phyloP scores from a whole-genome alignment of 2,797 vertebrate genomes.

The Pangasius krempfi region DNA sequence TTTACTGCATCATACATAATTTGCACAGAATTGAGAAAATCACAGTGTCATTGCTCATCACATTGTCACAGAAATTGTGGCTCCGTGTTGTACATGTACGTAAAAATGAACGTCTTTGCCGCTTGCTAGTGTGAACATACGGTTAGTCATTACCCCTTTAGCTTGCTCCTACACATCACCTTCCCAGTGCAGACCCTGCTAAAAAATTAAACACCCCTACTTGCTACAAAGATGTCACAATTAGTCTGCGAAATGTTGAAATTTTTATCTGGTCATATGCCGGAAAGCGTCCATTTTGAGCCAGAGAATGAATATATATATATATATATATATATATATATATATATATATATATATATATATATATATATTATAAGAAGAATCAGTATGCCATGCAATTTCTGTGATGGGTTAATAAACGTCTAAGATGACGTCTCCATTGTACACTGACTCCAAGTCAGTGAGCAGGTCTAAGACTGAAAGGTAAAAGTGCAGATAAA shows the following conservation, averaged over 20 bases:
- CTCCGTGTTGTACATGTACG: background rate
- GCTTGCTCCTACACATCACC: background rate
- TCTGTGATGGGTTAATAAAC: conserved; percentile 9
- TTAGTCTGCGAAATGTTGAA: background rate
- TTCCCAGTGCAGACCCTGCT: too few relatives aligned
- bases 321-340: background rate
- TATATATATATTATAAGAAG: background rate
- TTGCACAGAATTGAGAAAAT: background rate
- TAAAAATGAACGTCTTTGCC: background rate
- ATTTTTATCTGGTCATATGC: background rate
- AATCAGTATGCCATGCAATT: background rate
- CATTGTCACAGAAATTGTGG: background rate
- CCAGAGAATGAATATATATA: background rate
- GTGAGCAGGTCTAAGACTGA: background rate
- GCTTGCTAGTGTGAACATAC: background rate
- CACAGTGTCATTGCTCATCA: background rate
- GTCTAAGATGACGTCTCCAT: conserved; percentile 2
- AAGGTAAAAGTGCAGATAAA: conserved; percentile 26
- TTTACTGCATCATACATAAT: background rate
- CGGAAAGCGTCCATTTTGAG: background rate
- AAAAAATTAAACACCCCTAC: background rate
- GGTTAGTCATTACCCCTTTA: background rate
- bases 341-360: background rate
- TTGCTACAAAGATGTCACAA: background rate
- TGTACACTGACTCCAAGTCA: background rate